These are phyloP conservation scores for Dysdera silvatica DNA, from an alignment of 1,140 invertebrate species.

Conservation along the genomic window DNA sequence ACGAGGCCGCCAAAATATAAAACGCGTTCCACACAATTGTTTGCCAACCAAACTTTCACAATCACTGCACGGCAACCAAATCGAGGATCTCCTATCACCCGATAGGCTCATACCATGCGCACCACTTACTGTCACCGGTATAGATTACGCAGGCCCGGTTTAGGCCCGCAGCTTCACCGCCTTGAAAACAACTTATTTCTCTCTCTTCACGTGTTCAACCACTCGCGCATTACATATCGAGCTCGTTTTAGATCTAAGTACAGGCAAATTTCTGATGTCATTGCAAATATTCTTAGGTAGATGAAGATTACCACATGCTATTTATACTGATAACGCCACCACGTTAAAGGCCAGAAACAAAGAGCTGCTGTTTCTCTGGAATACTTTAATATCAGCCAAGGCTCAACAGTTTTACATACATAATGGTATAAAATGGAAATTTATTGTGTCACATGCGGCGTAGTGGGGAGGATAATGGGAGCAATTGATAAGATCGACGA, in stretches of 20 bases:
- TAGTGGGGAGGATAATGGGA: too few relatives aligned
- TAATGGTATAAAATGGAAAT: too few relatives aligned
- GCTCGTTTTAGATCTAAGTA: background rate
- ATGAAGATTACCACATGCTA: background rate
- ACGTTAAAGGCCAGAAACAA: background rate
- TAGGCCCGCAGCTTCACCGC: too few relatives aligned
- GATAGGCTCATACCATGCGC: background rate
- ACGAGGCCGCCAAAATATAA: background rate
- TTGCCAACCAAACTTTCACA: background rate
- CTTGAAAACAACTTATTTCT: background rate
- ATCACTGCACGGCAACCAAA: background rate
- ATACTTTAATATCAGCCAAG: too few relatives aligned
- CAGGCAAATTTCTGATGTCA: background rate
- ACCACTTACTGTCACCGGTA: background rate
- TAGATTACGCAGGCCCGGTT: background rate
- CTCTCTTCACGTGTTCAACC: background rate
- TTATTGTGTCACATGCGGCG: too few relatives aligned
- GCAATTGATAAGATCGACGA: too few relatives aligned
- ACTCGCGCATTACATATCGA: background rate
- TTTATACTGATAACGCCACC: background rate
- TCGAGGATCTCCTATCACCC: background rate
- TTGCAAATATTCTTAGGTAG: background rate
- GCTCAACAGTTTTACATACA: too few relatives aligned
- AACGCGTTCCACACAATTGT: background rate
- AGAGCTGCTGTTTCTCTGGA: background rate